phyloP scores from a whole-genome alignment of 2,797 vertebrate species.

The Leptoclinus maculatus region DNA sequence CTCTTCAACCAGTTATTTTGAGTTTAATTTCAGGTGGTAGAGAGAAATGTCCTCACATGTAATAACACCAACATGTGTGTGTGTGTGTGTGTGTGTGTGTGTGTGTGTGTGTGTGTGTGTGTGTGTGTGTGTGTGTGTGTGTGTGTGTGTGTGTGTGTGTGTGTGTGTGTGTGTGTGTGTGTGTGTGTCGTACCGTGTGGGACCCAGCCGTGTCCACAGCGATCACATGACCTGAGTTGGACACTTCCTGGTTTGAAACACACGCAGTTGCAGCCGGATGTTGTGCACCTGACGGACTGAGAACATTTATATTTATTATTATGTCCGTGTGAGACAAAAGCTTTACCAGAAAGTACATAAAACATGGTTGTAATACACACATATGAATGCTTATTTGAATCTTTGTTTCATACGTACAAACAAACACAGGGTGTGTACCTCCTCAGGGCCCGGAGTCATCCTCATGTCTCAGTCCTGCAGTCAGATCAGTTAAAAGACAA shows the following conservation, averaged over 20 bases:
- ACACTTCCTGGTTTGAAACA: conserved; percentile 90
- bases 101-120: conserved; percentile 32
- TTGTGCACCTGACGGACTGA: conserved; percentile 89
- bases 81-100: conserved; percentile 32
- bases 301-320: background rate
- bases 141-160: conserved; percentile 43
- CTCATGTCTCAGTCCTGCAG: conserved; percentile 46
- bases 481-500: background rate
- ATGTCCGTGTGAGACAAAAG: background rate
- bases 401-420: background rate
- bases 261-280: conserved; percentile 89
- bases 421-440: conserved; percentile 24
- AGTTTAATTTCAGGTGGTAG: too few species aligned
- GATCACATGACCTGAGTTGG: conserved; percentile 91
- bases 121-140: conserved; percentile 32
- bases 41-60: background rate
- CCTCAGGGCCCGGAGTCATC: conserved; percentile 41
- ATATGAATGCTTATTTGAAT: too few species aligned
- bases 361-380: background rate
- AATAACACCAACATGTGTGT: background rate
- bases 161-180: conserved; percentile 31
- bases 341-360: too few species aligned
- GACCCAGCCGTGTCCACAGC: conserved; percentile 95
- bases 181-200: conserved; percentile 87
- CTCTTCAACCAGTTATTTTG: too few species aligned